A percentile compares a stretch with the other conserved stretches of the same genome.
Evolutionary conservation across 2,888 invertebrate genomes (phyloP).

Genomic region (Leuctra nigra): DNA sequence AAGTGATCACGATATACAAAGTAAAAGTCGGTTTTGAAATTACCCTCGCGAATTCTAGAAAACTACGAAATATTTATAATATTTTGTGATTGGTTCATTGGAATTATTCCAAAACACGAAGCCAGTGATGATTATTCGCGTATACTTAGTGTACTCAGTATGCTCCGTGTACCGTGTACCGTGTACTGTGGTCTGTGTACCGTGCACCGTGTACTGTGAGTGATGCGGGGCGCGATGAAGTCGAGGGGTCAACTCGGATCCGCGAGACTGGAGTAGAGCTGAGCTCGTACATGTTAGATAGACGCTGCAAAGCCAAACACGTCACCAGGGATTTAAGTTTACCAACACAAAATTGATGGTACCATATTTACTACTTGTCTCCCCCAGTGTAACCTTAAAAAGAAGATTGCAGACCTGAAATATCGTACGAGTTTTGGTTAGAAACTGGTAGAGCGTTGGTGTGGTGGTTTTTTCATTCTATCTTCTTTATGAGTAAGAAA

Average conservation of each 20-base stretch:
- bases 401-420: slow-evolving; percentile 5
- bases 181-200: too few species aligned
- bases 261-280: neutral
- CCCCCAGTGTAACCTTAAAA: slow-evolving; percentile 13
- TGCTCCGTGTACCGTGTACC: too few species aligned
- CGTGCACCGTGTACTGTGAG: too few species aligned
- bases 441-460: neutral
- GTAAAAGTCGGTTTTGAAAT: too few species aligned
- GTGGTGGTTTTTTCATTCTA: neutral
- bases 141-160: too few species aligned
- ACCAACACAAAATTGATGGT: slow-evolving; percentile 24
- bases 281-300: neutral
- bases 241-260: neutral
- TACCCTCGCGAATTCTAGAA: too few species aligned
- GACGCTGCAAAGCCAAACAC: slow-evolving; percentile 18
- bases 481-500: neutral
- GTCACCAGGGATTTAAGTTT: slow-evolving; percentile 24
- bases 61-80: too few species aligned
- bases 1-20: too few species aligned
- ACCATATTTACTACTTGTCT: slow-evolving; percentile 21
- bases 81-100: too few species aligned
- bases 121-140: too few species aligned
- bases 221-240: neutral
- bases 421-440: slow-evolving; percentile 3
- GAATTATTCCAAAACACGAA: too few species aligned